Base-by-base conservation (phyloP, 1,140 invertebrate species). In the Pogonus chalceus region DNA sequence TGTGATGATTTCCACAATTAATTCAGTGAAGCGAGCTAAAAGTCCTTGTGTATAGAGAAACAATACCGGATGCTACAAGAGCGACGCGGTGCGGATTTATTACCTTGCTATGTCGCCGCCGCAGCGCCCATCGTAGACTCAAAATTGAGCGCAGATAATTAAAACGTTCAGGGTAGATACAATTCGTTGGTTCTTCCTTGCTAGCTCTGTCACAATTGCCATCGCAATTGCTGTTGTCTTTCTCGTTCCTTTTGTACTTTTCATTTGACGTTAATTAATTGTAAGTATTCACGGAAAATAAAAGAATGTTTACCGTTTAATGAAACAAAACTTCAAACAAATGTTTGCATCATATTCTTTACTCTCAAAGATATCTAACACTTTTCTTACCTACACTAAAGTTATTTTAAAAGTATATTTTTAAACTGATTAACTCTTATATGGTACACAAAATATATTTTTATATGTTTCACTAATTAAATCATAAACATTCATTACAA, bases 1-100 rank as follows among this genome's bases (percentile, higher is more conserved):
- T 52, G 52, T 53, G 56, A 52, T 58, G 52, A 58, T 60, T 60
- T 43, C 55, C 58, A 52, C 57, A 60, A 60, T 60, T 60, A 54
- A 53, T 58, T 58, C 54, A 58, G 57, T 49, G 51, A 49, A 22
- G 52, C 35, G 43, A 23, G 37, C 53, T 37, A 14, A 14, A 31
- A 31, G 7, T 31, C 26, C 26, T 7, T 31, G 26, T 31, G 26
- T 14, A 31, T 4, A 31, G 26, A 31, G 26, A 31, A 31, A 31
- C 26, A 31, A 31, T 31, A 31, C 26, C 26, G 26, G 26, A 31
- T 31, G 26, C 14, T 31, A 31, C 26, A 31, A 4, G 26, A 31
- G 14, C 26, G 14, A 31, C 26, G 26, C n/a, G n/a, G n/a, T n/a
- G 26, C 14, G 26, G 26, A 31, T 31, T 31, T 31, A 31, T 31